A percentile compares a stretch with the other conserved stretches of the same genome.
Evolutionary conservation across 2,113 vertebrate genomes (phyloP).

Genomic region (Platichthys flesus): DNA sequence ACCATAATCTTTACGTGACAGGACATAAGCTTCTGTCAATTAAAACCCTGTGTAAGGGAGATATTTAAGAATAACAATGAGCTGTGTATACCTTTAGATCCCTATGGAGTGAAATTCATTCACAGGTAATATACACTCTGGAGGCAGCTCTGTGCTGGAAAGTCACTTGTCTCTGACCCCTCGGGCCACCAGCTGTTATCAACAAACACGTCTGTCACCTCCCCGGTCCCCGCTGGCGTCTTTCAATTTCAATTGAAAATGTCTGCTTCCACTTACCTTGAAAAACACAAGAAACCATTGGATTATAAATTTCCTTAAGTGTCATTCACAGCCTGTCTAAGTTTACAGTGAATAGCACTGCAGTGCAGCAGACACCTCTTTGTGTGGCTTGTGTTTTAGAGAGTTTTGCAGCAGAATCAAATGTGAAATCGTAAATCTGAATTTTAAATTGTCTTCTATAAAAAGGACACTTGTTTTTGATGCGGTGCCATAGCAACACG

Average conservation of each 20-base stretch:
- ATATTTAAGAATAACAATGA: background rate
- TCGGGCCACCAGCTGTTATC: constrained; percentile 31
- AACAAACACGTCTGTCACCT: constrained; percentile 34
- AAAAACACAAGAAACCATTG: background rate
- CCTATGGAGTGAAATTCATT: constrained; percentile 28
- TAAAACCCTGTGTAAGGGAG: background rate
- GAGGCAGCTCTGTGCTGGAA: constrained; percentile 4
- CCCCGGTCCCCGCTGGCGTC: constrained; percentile 14
- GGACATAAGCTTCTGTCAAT: background rate
- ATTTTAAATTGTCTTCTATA: background rate
- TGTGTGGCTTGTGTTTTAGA: constrained; percentile 19
- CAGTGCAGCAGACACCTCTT: constrained; percentile 4
- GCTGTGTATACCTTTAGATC: background rate
- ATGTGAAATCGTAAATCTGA: constrained; percentile 20
- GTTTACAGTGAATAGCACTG: constrained; percentile 13
- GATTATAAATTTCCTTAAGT: constrained; percentile 13
- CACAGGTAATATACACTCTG: constrained; percentile 32
- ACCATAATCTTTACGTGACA: background rate
- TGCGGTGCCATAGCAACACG: constrained; percentile 40
- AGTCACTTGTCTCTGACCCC: constrained; percentile 45
- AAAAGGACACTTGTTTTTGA: constrained; percentile 25
- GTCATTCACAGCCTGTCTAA: background rate
- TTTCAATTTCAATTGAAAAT: constrained; percentile 36
- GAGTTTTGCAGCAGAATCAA: constrained; percentile 6
- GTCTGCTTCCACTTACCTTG: constrained; percentile 7